Evolutionary conservation across 2,888 invertebrate species (phyloP).

Genomic region (Tenthredo livida): DNA sequence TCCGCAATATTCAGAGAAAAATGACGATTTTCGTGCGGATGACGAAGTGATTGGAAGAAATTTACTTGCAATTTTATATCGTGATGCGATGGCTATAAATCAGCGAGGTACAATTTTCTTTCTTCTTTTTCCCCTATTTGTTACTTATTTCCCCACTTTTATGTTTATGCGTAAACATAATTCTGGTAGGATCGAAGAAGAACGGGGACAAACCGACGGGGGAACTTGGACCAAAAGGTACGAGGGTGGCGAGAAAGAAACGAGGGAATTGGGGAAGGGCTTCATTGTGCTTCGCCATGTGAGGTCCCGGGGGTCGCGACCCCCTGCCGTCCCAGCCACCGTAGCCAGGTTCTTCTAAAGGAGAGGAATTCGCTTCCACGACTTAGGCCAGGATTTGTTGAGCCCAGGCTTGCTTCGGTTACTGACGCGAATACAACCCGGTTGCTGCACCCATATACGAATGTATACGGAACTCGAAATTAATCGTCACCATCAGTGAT

Average conservation of each 20-base stretch:
- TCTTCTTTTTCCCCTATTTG: too few species aligned
- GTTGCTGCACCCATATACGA: conserved; percentile 6
- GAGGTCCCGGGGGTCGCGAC: conserved; percentile 68
- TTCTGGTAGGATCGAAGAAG: conserved; percentile 24
- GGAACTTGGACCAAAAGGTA: conserved; percentile 35
- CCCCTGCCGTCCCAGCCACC: conserved; percentile 64
- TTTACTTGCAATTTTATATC: not conserved
- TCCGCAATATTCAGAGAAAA: not conserved
- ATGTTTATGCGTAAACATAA: not conserved
- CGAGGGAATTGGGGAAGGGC: conserved; percentile 52
- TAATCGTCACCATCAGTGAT: conserved; percentile 32
- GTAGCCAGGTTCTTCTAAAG: conserved; percentile 29
- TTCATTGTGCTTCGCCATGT: conserved; percentile 70
- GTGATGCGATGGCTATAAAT: not conserved
- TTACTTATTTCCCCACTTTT: too few species aligned
- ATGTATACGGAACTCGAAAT: conserved; percentile 15
- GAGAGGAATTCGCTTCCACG: conserved; percentile 34
- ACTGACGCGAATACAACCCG: conserved; percentile 21
- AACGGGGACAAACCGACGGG: conserved; percentile 8
- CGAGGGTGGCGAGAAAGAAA: conserved; percentile 40
- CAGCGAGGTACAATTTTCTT: not conserved
- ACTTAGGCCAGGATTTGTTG: conserved; percentile 20
- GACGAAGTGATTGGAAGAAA: not conserved
- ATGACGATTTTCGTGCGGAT: not conserved
- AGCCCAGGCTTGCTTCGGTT: conserved; percentile 37